Base-by-base conservation (phyloP, 2,888 invertebrate species). In the Chydorus sphaericus region DNA sequence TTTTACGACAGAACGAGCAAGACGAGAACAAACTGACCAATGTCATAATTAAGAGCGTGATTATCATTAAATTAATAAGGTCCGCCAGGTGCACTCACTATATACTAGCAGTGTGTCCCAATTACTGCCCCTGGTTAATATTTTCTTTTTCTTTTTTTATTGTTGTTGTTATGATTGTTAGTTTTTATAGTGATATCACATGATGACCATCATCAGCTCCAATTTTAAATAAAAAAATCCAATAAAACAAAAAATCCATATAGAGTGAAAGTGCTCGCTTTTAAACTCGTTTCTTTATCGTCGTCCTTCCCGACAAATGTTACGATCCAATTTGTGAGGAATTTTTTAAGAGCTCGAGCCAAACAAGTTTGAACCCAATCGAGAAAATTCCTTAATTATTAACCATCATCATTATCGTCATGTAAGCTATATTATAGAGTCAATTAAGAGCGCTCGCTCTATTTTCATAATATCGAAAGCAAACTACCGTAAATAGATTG, bases 31-130 rank as follows among this genome's bases (percentile, higher is more conserved):
- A 44, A 44, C 23, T 44, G 44, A 44, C 26, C 44, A 44, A 44
- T 44, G 44, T 44, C 44, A 44, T 44, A 26, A 44, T 44, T 20
- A 44, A 23, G 44, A 44, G 44, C 44, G 44, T 44, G 44, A 44
- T 44, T 44, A 44, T 44, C 44, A 44, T 44, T 26, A 8, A n/a
- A n/a, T n/a, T n/a, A n/a, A n/a, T n/a, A n/a, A n/a, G n/a, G n/a
- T n/a, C n/a, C n/a, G 39, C n/a, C 10, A 39, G 44, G 44, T 44
- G 44, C n/a, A n/a, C n/a, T n/a, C n/a, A 23, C 44, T 44, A 20
- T 44, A 44, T 38, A 38, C 20, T 11, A 8, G 10, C 18, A 20
- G 7, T 38, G 18, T 39, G 10, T 14, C 39, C 4, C 23, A 8
- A 10, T 10, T n/a, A 4, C 44, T 44, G 44, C 44, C 14, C 44